These are phyloP conservation scores for Ceyx margarethae DNA, from an alignment of 2,113 vertebrate genomes.

Conservation along the genomic window DNA sequence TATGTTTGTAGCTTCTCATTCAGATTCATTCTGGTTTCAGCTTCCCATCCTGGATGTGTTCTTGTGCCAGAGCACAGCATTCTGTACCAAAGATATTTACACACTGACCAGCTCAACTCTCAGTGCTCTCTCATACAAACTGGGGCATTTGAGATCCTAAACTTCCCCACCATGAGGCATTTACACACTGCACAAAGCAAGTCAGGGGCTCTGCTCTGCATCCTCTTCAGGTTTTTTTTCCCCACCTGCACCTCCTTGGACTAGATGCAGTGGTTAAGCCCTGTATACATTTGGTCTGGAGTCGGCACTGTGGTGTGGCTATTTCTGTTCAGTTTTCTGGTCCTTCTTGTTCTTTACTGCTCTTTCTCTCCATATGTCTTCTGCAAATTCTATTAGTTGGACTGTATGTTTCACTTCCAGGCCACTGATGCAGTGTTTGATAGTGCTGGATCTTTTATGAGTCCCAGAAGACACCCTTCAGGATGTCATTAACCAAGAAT, in stretches of 20 bases:
- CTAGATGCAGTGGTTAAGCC: not conserved
- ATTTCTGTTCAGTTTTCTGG: not conserved
- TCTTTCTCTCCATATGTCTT: not conserved
- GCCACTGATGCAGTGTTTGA: not conserved
- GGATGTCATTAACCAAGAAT: not conserved
- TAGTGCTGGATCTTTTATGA: not conserved
- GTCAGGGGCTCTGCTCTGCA: not conserved
- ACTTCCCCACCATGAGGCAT: not conserved
- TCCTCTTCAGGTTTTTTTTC: not conserved
- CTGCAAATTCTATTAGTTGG: not conserved
- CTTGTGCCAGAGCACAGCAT: not conserved
- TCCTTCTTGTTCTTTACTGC: not conserved
- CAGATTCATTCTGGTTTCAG: not conserved
- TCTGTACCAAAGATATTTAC: not conserved
- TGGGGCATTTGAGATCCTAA: not conserved
- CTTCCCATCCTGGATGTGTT: not conserved
- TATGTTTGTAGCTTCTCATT: not conserved
- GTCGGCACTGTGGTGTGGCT: not conserved
- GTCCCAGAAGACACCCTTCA: not conserved
- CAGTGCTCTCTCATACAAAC: not conserved
- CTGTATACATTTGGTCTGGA: not conserved
- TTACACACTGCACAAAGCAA: not conserved
- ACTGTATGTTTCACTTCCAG: not conserved
- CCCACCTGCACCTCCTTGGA: not conserved
- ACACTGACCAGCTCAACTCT: not conserved